These are phyloP conservation scores for Hippopotamyrus pictus DNA, from an alignment of 2,797 vertebrate genomes.

Conservation along the genomic window DNA sequence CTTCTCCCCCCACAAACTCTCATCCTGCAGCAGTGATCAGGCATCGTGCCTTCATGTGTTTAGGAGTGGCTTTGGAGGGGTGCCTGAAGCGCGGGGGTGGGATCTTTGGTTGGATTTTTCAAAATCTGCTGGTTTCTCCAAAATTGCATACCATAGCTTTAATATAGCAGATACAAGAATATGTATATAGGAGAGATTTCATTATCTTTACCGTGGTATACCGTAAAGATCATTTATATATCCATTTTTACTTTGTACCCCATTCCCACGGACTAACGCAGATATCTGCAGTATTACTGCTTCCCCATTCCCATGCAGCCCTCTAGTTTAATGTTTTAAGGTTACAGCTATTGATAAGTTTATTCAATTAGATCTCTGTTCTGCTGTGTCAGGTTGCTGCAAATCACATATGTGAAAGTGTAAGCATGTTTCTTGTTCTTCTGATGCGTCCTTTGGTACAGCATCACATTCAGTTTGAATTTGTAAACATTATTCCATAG, in stretches of 20 bases:
- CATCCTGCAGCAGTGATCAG: not conserved
- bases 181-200: not conserved
- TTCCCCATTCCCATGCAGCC: not conserved
- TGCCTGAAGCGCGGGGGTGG: not conserved
- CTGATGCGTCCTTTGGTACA: not conserved
- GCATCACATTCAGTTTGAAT: not conserved
- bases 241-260: not conserved
- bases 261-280: not conserved
- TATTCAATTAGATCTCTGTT: not conserved
- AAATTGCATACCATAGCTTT: not conserved
- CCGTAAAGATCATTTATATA: not conserved
- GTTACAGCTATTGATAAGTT: not conserved
- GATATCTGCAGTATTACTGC: not conserved
- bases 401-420: not conserved
- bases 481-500: not conserved
- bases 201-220: not conserved
- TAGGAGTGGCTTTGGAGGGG: not conserved
- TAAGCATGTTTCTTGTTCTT: not conserved
- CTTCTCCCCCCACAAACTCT: not conserved
- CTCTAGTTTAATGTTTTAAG: not conserved
- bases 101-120: not conserved
- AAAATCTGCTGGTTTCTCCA: not conserved
- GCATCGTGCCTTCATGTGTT: not conserved
- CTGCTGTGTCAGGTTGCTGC: not conserved
- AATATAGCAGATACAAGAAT: not conserved